Evolutionary conservation across 2,113 vertebrate species (phyloP).

Genomic region (Rhinichthys klamathensis): DNA sequence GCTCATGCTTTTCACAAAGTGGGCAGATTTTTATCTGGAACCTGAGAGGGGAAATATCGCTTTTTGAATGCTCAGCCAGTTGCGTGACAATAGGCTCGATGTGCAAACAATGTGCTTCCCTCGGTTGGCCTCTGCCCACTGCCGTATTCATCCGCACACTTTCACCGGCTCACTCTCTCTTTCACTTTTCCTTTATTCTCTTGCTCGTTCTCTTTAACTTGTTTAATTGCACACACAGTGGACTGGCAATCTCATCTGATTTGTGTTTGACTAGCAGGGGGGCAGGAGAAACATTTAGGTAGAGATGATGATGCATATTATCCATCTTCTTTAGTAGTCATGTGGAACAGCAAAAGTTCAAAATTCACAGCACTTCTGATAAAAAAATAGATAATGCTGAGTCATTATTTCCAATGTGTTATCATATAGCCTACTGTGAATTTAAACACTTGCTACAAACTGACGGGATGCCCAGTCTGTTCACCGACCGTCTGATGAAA

Average conservation of each 20-base stretch:
- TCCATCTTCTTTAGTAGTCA: not conserved
- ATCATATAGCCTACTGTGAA: not conserved
- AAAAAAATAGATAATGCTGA: not conserved
- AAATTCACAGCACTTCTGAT: not conserved
- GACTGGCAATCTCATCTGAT: not conserved
- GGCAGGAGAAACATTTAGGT: not conserved
- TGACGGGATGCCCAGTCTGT: not conserved
- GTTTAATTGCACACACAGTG: not conserved
- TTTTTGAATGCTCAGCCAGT: conserved; percentile 80
- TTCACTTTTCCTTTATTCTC: not conserved
- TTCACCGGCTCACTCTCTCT: not conserved
- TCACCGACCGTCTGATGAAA: too few species aligned
- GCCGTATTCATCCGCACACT: conserved; percentile 33
- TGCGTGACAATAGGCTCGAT: conserved; percentile 72
- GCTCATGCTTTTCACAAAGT: conserved; percentile 76
- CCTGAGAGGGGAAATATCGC: conserved; percentile 76
- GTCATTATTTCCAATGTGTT: not conserved
- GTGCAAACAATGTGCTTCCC: conserved; percentile 72
- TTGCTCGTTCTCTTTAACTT: conserved; percentile 1
- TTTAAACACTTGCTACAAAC: not conserved
- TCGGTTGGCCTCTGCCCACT: conserved; percentile 65
- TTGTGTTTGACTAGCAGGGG: not conserved
- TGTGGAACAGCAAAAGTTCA: not conserved
- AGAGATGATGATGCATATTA: not conserved
- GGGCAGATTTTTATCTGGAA: conserved; percentile 84